Conservation (phyloP, 2,888 invertebrate species). For the Tholera decimalis region DNA sequence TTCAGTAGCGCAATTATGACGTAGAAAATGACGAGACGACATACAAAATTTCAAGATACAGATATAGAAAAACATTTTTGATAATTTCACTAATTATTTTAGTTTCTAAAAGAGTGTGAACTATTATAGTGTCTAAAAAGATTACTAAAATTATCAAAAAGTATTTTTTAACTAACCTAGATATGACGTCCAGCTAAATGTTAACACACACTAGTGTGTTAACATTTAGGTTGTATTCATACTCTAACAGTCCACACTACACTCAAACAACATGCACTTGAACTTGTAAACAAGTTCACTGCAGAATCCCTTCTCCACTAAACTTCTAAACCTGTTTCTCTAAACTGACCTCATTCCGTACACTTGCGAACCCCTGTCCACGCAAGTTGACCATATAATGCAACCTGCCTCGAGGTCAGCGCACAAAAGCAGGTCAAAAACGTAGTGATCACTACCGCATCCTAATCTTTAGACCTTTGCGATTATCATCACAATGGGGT, state of each 20-base stretch:
- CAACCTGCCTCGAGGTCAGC: constrained; percentile 85
- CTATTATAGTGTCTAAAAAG: too few relatives aligned
- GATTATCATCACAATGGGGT: constrained; percentile 83
- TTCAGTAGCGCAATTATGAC: too few relatives aligned
- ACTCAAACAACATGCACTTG: background rate
- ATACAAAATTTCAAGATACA: too few relatives aligned
- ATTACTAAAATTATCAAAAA: too few relatives aligned
- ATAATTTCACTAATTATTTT: too few relatives aligned
- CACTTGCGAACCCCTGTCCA: constrained; percentile 60
- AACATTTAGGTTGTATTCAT: too few relatives aligned
- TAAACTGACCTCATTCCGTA: constrained; percentile 34
- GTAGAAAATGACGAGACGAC: too few relatives aligned
- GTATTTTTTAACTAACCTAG: too few relatives aligned
- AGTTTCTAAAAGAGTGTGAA: too few relatives aligned
- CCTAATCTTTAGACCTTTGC: constrained; percentile 70
- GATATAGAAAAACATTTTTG: too few relatives aligned
- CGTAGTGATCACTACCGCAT: constrained; percentile 79
- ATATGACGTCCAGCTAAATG: too few relatives aligned
- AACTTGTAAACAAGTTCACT: constrained; percentile 16
- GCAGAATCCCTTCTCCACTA: background rate
- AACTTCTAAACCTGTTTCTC: constrained; percentile 34
- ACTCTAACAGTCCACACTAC: background rate
- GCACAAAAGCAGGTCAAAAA: constrained; percentile 75
- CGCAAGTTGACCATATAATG: constrained; percentile 73
- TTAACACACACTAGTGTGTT: too few relatives aligned